Conservation (phyloP, 2,797 vertebrate species). For the Scyliorhinus canicula region DNA sequence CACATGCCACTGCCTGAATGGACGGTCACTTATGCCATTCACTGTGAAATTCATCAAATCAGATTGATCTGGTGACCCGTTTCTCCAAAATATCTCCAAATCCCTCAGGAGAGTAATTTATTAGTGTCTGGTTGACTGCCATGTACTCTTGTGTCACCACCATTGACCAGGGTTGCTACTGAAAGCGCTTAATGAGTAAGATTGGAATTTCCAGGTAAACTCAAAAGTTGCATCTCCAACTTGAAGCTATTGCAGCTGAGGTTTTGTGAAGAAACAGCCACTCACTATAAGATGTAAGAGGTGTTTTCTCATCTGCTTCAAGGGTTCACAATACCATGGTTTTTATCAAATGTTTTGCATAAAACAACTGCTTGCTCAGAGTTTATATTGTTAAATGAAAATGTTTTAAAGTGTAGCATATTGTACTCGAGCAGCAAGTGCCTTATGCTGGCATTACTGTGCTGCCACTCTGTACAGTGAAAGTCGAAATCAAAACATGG, state of each 20-base stretch:
- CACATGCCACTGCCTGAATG: neutral
- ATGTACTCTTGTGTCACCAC: neutral
- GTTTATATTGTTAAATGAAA: neutral
- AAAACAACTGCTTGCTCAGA: neutral
- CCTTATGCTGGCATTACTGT: neutral
- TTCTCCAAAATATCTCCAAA: neutral
- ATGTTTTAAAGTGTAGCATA: neutral
- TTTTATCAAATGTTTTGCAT: neutral
- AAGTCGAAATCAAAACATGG: neutral
- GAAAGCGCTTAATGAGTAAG: neutral
- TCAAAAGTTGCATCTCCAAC: neutral
- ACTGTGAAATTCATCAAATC: neutral
- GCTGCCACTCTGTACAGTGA: neutral
- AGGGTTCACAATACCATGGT: neutral
- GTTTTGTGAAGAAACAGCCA: neutral
- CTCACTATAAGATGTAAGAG: neutral
- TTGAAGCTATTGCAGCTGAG: neutral
- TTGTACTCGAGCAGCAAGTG: neutral
- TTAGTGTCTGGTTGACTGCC: neutral
- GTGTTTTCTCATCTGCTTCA: neutral
- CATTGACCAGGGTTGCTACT: neutral
- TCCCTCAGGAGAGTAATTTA: neutral
- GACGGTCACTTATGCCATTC: neutral
- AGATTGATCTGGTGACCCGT: neutral
- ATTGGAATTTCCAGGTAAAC: neutral